These are phyloP conservation scores for Habroteleia sp. DNA, from an alignment of 2,888 invertebrate genomes.

Conservation along the genomic window DNA sequence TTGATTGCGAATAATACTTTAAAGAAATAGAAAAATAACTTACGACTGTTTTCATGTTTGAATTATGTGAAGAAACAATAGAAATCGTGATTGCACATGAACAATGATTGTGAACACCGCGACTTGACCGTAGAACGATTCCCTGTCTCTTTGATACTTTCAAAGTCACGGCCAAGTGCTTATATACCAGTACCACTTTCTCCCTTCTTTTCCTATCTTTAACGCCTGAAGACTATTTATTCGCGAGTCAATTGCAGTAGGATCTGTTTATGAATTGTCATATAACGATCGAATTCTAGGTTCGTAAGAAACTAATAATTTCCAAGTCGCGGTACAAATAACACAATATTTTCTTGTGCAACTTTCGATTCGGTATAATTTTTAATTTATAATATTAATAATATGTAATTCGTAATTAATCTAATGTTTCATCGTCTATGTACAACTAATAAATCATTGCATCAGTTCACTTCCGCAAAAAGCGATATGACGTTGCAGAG, in stretches of 20 bases:
- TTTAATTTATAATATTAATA: conserved; percentile 19
- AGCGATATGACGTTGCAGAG: conserved; percentile 1
- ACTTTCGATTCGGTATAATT: conserved; percentile 37
- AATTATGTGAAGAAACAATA: conserved; percentile 17
- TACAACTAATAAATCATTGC: conserved; percentile 33
- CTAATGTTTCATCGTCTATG: conserved; percentile 7
- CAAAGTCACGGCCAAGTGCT: conserved; percentile 80
- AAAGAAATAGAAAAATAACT: conserved; percentile 63
- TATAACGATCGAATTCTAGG: conserved; percentile 25
- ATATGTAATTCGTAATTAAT: conserved; percentile 43
- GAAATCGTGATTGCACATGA: conserved; percentile 53
- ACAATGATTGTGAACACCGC: conserved; percentile 58
- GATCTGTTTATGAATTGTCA: conserved; percentile 46
- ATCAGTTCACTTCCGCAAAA: conserved; percentile 25
- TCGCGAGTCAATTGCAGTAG: conserved; percentile 22
- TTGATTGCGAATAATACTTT: too few species aligned
- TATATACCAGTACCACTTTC: conserved; percentile 79
- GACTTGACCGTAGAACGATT: conserved; percentile 57
- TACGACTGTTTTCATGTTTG: conserved; percentile 73
- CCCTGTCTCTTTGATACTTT: conserved; percentile 72
- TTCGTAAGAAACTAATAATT: conserved; percentile 42
- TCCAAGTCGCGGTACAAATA: conserved; percentile 43
- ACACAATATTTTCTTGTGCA: conserved; percentile 35
- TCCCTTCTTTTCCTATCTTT: conserved; percentile 75
- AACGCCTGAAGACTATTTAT: conserved; percentile 42